Conservation (phyloP, 2,888 invertebrate species). For the Quadroppia sp. region DNA sequence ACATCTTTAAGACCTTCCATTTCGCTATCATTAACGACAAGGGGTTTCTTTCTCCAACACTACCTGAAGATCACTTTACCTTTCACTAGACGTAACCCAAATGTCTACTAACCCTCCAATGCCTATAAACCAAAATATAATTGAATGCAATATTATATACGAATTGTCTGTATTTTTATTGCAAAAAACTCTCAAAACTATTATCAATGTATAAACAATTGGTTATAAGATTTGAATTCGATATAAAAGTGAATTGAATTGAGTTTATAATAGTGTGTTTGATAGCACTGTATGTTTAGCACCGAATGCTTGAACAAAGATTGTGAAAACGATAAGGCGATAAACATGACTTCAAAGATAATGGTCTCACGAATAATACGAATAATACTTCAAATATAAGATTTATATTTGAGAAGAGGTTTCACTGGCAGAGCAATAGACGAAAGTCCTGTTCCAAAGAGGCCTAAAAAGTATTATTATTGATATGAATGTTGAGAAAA, state of each 20-base stretch:
- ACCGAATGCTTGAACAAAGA: constrained; percentile 14
- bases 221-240: background rate
- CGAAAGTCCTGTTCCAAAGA: background rate
- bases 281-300: background rate
- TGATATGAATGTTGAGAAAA: background rate
- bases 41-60: no score
- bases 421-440: background rate
- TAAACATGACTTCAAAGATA: constrained; percentile 31
- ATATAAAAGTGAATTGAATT: background rate
- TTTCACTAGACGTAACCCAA: background rate
- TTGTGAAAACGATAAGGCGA: constrained; percentile 35
- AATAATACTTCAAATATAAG: background rate
- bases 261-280: background rate
- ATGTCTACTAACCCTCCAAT: no score
- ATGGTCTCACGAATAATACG: constrained; percentile 23
- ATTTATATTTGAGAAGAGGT: constrained; percentile 21
- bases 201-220: background rate
- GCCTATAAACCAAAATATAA: background rate
- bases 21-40: no score
- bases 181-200: background rate
- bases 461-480: background rate
- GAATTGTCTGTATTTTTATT: background rate
- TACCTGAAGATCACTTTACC: no score
- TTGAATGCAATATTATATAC: constrained; percentile 12
- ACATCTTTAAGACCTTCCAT: no score